Conservation (phyloP, 2,888 invertebrate genomes). For the Polydrusus pterygomalis region DNA sequence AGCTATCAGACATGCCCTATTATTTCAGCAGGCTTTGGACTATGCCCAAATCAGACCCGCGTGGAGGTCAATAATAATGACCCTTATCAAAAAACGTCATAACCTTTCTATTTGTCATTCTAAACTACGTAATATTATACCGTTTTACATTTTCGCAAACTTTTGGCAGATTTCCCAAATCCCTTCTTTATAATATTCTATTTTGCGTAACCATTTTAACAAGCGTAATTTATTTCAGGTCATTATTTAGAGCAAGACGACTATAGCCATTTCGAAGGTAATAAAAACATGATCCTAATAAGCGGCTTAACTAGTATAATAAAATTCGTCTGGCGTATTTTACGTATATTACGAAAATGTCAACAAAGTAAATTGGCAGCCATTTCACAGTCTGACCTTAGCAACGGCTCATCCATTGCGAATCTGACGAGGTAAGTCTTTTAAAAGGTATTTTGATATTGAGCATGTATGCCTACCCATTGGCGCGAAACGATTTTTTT, state of each 20-base stretch:
- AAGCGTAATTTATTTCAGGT: conserved; percentile 4
- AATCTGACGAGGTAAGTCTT: conserved; percentile 1
- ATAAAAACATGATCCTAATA: conserved; percentile 24
- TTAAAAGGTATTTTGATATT: background rate
- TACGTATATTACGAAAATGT: conserved; percentile 25
- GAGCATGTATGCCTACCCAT: too few relatives aligned
- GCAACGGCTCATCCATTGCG: conserved; percentile 3
- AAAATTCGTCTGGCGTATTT: conserved; percentile 29
- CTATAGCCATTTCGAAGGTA: conserved; percentile 7
- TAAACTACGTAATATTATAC: background rate
- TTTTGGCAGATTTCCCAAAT: conserved; percentile 1
- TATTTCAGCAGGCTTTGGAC: too few relatives aligned
- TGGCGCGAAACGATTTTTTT: too few relatives aligned
- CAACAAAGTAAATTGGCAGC: conserved; percentile 28
- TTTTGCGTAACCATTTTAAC: background rate
- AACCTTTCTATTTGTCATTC: background rate
- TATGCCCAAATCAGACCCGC: too few relatives aligned
- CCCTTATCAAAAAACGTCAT: background rate
- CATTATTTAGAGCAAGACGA: conserved; percentile 2
- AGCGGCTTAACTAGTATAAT: conserved; percentile 30
- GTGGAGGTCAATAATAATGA: background rate
- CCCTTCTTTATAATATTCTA: background rate
- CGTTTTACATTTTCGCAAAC: background rate
- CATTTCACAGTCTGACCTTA: conserved; percentile 17
- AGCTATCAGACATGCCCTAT: too few relatives aligned